phyloP scores from a whole-genome alignment of 2,888 invertebrate species.

The Diarsia dahlii region DNA sequence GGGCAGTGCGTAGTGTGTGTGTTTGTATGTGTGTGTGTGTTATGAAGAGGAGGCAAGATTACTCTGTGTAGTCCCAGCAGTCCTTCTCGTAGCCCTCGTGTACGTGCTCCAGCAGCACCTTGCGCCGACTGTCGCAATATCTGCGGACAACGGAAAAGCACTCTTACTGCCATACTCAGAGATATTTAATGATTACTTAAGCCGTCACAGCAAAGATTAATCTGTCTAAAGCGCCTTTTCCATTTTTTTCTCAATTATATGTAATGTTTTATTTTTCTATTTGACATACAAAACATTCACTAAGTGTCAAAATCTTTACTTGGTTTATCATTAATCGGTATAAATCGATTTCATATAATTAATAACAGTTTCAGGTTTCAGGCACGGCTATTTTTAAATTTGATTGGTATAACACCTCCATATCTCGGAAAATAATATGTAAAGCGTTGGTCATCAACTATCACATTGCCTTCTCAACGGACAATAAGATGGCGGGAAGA shows the following conservation, averaged over 20 bases:
- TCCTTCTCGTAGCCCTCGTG: conserved; percentile 99
- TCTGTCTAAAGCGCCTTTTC: too few species aligned
- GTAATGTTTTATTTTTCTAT: too few species aligned
- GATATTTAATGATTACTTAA: too few species aligned
- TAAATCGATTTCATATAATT: neutral
- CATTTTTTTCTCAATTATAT: too few species aligned
- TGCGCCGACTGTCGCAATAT: conserved; percentile 99
- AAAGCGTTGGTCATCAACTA: neutral
- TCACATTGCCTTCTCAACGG: neutral
- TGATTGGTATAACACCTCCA: neutral
- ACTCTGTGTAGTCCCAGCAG: conserved; percentile 99
- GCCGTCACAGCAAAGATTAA: too few species aligned
- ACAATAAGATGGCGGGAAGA: neutral
- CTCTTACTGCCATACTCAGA: too few species aligned
- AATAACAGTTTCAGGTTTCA: neutral
- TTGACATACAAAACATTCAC: too few species aligned
- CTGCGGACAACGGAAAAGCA: conserved; percentile 88
- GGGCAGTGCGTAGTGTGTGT: conserved; percentile 41
- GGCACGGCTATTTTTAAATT: neutral
- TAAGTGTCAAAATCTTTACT: too few species aligned
- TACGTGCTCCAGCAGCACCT: conserved; percentile 98
- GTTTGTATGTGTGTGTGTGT: conserved; percentile 62
- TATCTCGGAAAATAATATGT: neutral
- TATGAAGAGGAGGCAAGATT: conserved; percentile 78
- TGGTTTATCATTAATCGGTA: too few species aligned